Percentiles rank a stretch among this genome's conserved stretches.
Conservation (phyloP, 2,797 vertebrate species). For the Rhinophrynus dorsalis region DNA sequence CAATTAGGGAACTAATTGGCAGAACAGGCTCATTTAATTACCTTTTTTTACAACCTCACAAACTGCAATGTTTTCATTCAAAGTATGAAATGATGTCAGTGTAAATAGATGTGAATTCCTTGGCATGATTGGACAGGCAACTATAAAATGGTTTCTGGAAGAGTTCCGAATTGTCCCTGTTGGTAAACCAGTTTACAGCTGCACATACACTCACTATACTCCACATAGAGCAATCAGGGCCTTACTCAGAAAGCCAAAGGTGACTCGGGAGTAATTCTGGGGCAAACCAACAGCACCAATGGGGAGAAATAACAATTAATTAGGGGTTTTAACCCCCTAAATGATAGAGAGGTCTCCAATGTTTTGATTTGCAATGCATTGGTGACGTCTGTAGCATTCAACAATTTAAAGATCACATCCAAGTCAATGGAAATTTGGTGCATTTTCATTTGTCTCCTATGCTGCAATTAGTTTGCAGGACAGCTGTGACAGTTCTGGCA, state of each 20-base stretch:
- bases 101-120: constrained; percentile 33
- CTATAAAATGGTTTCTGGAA: constrained; percentile 22
- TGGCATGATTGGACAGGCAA: constrained; percentile 25
- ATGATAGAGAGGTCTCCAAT: too few species aligned
- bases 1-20: constrained; percentile 49
- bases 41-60: constrained; percentile 40
- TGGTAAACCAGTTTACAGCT: constrained; percentile 44
- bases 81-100: constrained; percentile 41
- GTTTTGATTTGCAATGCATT: too few species aligned
- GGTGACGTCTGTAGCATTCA: too few species aligned
- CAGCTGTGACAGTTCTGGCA: too few species aligned
- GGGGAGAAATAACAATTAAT: too few species aligned
- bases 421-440: too few species aligned
- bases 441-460: too few species aligned
- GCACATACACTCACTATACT: constrained; percentile 17
- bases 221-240: constrained; percentile 9
- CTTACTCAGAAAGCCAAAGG: not conserved
- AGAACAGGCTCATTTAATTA: constrained; percentile 48
- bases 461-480: too few species aligned
- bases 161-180: constrained; percentile 27
- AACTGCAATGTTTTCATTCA: constrained; percentile 38
- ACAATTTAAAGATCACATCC: too few species aligned
- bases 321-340: too few species aligned
- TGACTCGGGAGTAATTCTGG: too few species aligned
- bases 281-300: too few species aligned